phyloP scores from a whole-genome alignment of 2,888 invertebrate species.

The Nematopogon swammerdamellus region DNA sequence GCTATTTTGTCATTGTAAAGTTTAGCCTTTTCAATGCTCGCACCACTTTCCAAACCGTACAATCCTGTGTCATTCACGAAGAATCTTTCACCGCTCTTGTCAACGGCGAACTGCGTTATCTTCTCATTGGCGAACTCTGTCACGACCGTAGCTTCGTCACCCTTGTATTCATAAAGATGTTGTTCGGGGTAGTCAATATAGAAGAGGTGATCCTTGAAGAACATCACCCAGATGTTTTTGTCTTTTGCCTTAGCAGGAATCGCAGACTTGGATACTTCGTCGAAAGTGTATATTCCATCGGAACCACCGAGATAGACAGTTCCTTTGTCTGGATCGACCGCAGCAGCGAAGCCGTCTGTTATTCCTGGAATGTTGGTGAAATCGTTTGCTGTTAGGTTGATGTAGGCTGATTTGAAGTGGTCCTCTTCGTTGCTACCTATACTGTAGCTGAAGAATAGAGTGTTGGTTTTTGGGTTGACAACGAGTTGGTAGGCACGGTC shows the following conservation, averaged over 20 bases:
- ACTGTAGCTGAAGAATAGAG: slow-evolving; percentile 34
- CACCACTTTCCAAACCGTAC: slow-evolving; percentile 27
- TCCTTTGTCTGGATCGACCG: slow-evolving; percentile 26
- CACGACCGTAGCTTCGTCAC: slow-evolving; percentile 22
- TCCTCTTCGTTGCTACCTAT: slow-evolving; percentile 15
- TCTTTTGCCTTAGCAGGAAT: slow-evolving; percentile 21
- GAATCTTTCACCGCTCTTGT: background rate
- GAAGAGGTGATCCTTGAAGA: slow-evolving; percentile 25
- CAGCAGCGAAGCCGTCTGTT: background rate
- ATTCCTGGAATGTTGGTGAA: slow-evolving; percentile 22
- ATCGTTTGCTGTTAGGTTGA: slow-evolving; percentile 29
- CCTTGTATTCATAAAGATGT: slow-evolving; percentile 22
- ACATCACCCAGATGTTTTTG: slow-evolving; percentile 27
- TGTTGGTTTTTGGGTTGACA: slow-evolving; percentile 26
- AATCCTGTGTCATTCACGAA: slow-evolving; percentile 29
- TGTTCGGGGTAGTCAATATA: slow-evolving; percentile 30
- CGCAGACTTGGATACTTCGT: slow-evolving; percentile 22
- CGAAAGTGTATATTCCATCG: slow-evolving; percentile 34
- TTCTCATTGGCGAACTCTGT: slow-evolving; percentile 35
- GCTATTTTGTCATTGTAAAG: slow-evolving; percentile 14
- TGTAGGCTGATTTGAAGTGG: slow-evolving; percentile 23
- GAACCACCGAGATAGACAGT: slow-evolving; percentile 31
- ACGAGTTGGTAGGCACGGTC: slow-evolving; percentile 30
- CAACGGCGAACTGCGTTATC: slow-evolving; percentile 15
- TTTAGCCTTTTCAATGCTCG: slow-evolving; percentile 18